phyloP scores from a whole-genome alignment of 2,113 vertebrate genomes.

The Puntigrus tetrazona region DNA sequence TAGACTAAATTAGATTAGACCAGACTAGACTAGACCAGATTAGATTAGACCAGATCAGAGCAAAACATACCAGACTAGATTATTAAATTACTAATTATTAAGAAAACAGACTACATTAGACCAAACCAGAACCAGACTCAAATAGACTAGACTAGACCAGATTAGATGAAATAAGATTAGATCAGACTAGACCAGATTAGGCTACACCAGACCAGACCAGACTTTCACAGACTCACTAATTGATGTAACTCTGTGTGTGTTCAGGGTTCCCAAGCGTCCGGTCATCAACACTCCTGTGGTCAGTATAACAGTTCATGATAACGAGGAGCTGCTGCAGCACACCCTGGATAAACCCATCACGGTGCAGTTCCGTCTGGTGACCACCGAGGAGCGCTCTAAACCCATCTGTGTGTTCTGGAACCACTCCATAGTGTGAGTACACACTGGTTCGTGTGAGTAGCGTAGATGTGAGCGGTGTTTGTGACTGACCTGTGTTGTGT shows the following conservation, averaged over 20 bases:
- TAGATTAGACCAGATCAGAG: too few species aligned
- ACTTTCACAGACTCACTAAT: background rate
- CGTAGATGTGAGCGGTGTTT: background rate
- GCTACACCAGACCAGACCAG: background rate
- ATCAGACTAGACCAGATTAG: background rate
- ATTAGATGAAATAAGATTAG: too few species aligned
- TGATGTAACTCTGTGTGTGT: background rate
- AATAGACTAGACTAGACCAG: too few species aligned
- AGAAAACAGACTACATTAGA: too few species aligned
- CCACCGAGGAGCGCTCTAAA: slow-evolving; percentile 91
- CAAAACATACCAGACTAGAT: too few species aligned
- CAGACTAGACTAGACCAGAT: too few species aligned
- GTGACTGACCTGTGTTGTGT: slow-evolving; percentile 6
- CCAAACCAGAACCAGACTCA: too few species aligned
- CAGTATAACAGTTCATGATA: slow-evolving; percentile 87
- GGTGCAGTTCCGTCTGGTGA: slow-evolving; percentile 90
- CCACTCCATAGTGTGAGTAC: slow-evolving; percentile 87
- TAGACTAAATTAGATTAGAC: too few species aligned
- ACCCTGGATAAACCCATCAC: slow-evolving; percentile 85
- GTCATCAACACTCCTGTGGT: slow-evolving; percentile 93
- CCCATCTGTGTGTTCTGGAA: slow-evolving; percentile 99
- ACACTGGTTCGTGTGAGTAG: background rate
- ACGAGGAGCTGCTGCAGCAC: slow-evolving; percentile 74
- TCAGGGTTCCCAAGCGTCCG: slow-evolving; percentile 91
- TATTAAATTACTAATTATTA: too few species aligned